Base-by-base conservation (phyloP, 2,113 vertebrate genomes). In the Cyanoliseus patagonus region DNA sequence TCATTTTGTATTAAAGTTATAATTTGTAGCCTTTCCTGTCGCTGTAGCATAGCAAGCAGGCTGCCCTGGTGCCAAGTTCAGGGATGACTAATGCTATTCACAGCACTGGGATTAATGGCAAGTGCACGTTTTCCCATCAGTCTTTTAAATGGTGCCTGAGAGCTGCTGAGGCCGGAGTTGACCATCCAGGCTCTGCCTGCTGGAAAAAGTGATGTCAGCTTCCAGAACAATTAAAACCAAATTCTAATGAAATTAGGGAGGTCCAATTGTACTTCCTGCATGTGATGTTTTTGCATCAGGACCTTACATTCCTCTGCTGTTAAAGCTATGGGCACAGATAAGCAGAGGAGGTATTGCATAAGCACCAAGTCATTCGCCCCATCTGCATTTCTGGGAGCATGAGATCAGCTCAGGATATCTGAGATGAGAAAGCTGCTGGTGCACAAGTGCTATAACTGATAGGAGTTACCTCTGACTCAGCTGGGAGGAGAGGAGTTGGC, bases 41-140 rank as follows among this genome's bases (percentile, higher is more conserved):
- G 74, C 86, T 70, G 90, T 63, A 85, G 81, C 94, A 77, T 86
- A 91, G 88, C 91, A 89, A 93, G 69, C 81, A 86, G 81, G 24
- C 81, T 77, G 64, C 73, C 37, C 83, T 35, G 77, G 72, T 75
- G 96, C 96, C 94, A 95, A 95, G 88, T 95, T 90, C 73, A 63
- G 67, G 42, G 92, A 85, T 96, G 96, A 96, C 96, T 96, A 97
- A 96, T 75, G 6, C 80, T 96, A 69, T 96, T 97, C 95, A 96
- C 96, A 96, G 96, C 83, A 77, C 91, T 92, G 86, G 92, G 94
- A 47, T 87, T 83, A 93, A 94, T 72, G 93, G 96, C 94, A 97
- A 96, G 88, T 96, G 57, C 96, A 83, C 86, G 77, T 95, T 97
- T 95, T 96, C 92, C 95, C 81, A 25, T 94, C 91, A 67, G 77